Evolutionary conservation across 64 coral and sea anemone genomes (phyloP).

Genomic region (Orbicella faveolata): DNA sequence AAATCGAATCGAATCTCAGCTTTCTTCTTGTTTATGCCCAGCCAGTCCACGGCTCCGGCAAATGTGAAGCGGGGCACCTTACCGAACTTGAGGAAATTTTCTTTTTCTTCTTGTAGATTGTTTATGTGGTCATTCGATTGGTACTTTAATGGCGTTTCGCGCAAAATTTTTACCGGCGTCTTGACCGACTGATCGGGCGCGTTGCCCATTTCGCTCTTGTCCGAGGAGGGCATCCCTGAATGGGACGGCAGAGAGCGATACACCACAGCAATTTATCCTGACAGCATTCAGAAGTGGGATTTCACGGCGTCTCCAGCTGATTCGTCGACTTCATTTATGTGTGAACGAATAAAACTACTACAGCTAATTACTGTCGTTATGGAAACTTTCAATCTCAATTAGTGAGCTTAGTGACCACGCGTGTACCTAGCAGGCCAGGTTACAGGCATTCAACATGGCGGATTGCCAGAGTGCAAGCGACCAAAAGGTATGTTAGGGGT

Average conservation of each 20-base stretch:
- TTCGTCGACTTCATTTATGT: background rate
- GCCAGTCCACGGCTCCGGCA: conserved; percentile 68
- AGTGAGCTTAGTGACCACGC: conserved; percentile 1
- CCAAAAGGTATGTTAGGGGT: background rate
- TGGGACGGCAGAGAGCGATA: background rate
- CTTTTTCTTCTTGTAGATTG: conserved; percentile 90
- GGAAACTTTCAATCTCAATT: conserved; percentile 16
- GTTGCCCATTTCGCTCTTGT: conserved; percentile 9
- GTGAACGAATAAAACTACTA: background rate
- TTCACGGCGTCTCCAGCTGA: conserved; percentile 5
- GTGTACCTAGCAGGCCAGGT: background rate
- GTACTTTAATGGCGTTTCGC: conserved; percentile 77
- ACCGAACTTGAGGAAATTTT: conserved; percentile 84
- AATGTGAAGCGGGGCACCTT: conserved; percentile 70
- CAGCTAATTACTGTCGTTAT: conserved; percentile 20
- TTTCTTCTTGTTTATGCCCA: conserved; percentile 61
- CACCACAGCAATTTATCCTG: background rate
- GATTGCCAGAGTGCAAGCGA: background rate
- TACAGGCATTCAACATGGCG: conserved; percentile 24
- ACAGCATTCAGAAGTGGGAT: background rate
- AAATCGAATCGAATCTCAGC: conserved; percentile 87
- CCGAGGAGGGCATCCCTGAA: background rate
- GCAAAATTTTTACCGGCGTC: conserved; percentile 69
- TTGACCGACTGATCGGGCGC: conserved; percentile 49
- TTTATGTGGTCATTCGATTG: conserved; percentile 80